Evolutionary conservation across 2,113 vertebrate species (phyloP).

Genomic region (Bombycilla garrulus): DNA sequence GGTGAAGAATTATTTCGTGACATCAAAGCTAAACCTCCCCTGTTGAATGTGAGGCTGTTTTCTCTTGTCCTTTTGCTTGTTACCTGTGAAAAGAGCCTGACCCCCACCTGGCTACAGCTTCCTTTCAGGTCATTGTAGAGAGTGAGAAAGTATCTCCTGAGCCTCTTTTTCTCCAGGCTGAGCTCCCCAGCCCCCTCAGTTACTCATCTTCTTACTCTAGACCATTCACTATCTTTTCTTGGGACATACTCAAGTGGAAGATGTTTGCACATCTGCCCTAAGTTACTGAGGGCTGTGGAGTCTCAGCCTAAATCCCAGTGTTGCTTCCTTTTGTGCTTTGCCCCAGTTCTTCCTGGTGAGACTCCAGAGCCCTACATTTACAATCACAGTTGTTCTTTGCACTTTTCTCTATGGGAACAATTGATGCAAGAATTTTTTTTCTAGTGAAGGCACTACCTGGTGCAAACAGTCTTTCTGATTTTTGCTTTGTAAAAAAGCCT

Average conservation of each 20-base stretch:
- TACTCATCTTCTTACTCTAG: background rate
- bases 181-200: background rate
- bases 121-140: background rate
- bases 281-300: background rate
- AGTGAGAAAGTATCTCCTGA: background rate
- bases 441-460: background rate
- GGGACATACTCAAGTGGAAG: background rate
- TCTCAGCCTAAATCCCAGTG: background rate
- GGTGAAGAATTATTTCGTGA: background rate
- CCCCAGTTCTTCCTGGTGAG: background rate
- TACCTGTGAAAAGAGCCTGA: background rate
- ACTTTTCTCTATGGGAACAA: background rate
- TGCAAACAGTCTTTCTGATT: background rate
- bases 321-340: background rate
- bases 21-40: background rate
- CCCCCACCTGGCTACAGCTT: background rate
- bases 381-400: background rate
- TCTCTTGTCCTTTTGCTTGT: background rate
- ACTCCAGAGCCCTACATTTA: background rate
- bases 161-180: background rate
- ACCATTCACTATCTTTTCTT: background rate
- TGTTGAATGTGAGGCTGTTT: background rate
- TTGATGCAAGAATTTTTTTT: background rate
- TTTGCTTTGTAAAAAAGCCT: background rate
- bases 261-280: background rate